These are phyloP conservation scores for Siphonodentalium dalli DNA, from an alignment of 2,888 invertebrate genomes.

Conservation along the genomic window DNA sequence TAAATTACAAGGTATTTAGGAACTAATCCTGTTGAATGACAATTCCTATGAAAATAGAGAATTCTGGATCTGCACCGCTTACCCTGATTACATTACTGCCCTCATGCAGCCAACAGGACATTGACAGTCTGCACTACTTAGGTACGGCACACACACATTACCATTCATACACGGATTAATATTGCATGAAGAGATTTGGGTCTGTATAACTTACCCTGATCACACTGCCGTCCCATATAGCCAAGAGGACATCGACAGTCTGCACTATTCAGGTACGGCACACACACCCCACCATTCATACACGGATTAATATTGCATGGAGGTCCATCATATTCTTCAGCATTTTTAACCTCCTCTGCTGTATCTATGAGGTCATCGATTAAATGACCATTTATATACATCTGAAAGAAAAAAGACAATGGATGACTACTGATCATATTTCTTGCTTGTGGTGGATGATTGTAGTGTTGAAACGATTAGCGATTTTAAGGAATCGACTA, in stretches of 20 bases:
- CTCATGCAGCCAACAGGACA: no score
- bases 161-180: constrained; percentile 73
- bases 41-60: no score
- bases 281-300: constrained; percentile 81
- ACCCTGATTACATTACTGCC: no score
- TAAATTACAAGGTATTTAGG: no score
- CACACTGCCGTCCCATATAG: constrained; percentile 81
- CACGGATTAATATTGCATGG: constrained; percentile 67
- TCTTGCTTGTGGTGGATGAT: no score
- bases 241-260: constrained; percentile 80
- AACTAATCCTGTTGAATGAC: no score
- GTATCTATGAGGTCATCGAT: constrained; percentile 66
- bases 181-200: no score
- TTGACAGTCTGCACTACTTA: constrained; percentile 81
- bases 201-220: constrained; percentile 73
- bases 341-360: constrained; percentile 66
- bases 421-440: no score
- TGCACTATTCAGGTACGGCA: constrained; percentile 80
- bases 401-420: constrained; percentile 30
- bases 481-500: no score
- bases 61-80: no score
- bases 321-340: constrained; percentile 69
- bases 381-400: constrained; percentile 50
- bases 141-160: constrained; percentile 80
- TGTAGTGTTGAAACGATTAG: no score